phyloP scores from a whole-genome alignment of 2,113 vertebrate genomes.

The Forbesichthys agassizii region DNA sequence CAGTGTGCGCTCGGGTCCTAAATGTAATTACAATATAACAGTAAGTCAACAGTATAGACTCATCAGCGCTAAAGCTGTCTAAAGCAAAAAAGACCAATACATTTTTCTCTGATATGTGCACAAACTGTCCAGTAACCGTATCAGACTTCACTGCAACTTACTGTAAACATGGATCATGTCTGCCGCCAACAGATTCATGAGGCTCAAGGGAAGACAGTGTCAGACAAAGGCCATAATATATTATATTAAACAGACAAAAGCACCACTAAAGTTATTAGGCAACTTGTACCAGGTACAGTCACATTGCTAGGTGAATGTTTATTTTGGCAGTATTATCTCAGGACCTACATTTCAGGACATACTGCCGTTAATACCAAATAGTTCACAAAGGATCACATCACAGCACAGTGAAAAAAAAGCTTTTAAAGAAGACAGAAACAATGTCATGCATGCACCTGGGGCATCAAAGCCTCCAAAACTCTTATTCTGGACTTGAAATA shows the following conservation, averaged over 20 bases:
- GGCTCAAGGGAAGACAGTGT: conserved; percentile 7
- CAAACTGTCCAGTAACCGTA: background rate
- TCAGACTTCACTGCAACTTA: conserved; percentile 6
- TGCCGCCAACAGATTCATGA: conserved; percentile 1
- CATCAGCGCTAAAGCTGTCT: background rate
- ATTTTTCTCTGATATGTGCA: conserved; percentile 29
- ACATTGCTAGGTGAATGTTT: conserved; percentile 27
- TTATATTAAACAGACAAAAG: conserved; percentile 33
- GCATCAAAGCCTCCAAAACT: conserved; percentile 60
- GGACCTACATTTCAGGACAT: conserved; percentile 19
- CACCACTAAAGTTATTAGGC: background rate
- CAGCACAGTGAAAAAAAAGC: conserved; percentile 28
- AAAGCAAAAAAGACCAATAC: conserved; percentile 19
- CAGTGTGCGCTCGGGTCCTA: too few relatives aligned
- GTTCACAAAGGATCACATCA: conserved; percentile 33
- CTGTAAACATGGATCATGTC: conserved; percentile 9
- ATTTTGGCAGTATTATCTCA: conserved; percentile 6
- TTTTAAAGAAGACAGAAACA: conserved; percentile 51
- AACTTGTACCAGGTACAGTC: conserved; percentile 48
- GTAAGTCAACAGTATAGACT: background rate
- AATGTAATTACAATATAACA: too few relatives aligned
- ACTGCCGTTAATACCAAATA: conserved; percentile 24
- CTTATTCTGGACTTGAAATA: conserved; percentile 65
- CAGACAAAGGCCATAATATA: conserved; percentile 11
- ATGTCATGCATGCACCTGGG: conserved; percentile 63